phyloP scores from a whole-genome alignment of 1,140 invertebrate genomes.

The silkworm (Bombyx mori) region DNA sequence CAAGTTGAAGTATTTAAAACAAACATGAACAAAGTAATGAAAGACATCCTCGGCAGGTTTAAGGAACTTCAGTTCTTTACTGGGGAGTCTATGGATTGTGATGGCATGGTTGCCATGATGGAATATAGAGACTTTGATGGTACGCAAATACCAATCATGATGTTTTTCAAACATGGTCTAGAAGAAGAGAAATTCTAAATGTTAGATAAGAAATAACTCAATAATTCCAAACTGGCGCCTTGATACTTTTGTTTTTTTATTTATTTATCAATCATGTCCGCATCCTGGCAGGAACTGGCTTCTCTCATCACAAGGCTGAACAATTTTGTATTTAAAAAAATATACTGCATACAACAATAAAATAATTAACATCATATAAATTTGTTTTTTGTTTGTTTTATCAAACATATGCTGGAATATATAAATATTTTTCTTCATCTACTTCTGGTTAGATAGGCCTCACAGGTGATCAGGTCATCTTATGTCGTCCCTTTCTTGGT shows the following conservation, averaged over 20 bases:
- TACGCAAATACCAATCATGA: conserved; percentile 85
- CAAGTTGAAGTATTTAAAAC: conserved; percentile 91
- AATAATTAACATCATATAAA: conserved; percentile 45
- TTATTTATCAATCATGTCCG: conserved; percentile 64
- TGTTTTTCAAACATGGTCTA: conserved; percentile 97
- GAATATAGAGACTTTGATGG: conserved; percentile 94
- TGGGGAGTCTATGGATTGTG: conserved; percentile 90
- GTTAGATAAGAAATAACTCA: conserved; percentile 30
- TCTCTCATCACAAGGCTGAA: conserved; percentile 62
- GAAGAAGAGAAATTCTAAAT: conserved; percentile 93
- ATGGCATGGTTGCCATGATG: conserved; percentile 92
- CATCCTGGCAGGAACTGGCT: conserved; percentile 39
- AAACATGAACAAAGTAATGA: conserved; percentile 96
- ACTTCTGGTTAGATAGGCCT: too few relatives aligned
- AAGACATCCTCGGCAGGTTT: conserved; percentile 91
- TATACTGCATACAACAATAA: conserved; percentile 64
- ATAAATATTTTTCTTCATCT: background rate
- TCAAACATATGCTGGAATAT: background rate
- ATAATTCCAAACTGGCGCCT: conserved; percentile 36
- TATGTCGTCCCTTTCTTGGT: too few relatives aligned
- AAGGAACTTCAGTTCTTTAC: conserved; percentile 96
- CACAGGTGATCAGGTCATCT: too few relatives aligned
- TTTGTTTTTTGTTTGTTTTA: conserved; percentile 15
- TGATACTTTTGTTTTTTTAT: conserved; percentile 42
- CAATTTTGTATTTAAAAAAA: conserved; percentile 40